Base-by-base conservation (phyloP, 2,797 vertebrate species). In the Gymnodraco acuticeps region DNA sequence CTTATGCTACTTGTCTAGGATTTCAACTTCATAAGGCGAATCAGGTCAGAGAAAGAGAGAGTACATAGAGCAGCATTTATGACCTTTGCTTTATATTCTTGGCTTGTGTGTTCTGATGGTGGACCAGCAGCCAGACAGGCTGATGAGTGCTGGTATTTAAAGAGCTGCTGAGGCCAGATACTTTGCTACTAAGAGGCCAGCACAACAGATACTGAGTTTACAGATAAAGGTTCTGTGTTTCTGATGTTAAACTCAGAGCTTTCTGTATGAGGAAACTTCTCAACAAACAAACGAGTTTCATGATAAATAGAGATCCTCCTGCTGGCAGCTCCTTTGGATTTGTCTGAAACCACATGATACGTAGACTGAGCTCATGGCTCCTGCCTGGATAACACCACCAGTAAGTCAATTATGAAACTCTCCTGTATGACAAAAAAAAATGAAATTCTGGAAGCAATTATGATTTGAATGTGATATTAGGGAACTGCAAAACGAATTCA, bases 71-170 rank as follows among this genome's bases (percentile, higher is more conserved):
- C 64, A 55, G 50, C 47, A 20, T 74, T 85, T 65, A 78, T 6
- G 48, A 74, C 19, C 17, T 65, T 31, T 17, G 27, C 19, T 81
- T 61, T 72, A 42, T 67, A 46, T 80, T 53, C 33, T 38, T 38
- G 33, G 33, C 33, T 38, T 38, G 33, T 38, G 6, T 38, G 7
- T 38, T n/a, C 69, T 78, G 51, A 33, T 73, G 47, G 16, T 53
- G 48, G 48, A 72, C 63, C 69, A 3, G 16, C 56, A 65, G 55
- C 23, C 80, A 64, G 66, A 68, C 74, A 52, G 41, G 52, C 73
- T 70, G 87, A 88, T 81, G 77, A 89, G 83, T 88, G 90, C 62
- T 80, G 81, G 80, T 85, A 91, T 93, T 84, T 86, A 78, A 83
- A 88, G 83, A 80, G 76, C 81, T 73, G 54, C 70, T 38, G 56